Base-by-base conservation (phyloP, 1,140 invertebrate species). In the Eurytemora carolleeae region DNA sequence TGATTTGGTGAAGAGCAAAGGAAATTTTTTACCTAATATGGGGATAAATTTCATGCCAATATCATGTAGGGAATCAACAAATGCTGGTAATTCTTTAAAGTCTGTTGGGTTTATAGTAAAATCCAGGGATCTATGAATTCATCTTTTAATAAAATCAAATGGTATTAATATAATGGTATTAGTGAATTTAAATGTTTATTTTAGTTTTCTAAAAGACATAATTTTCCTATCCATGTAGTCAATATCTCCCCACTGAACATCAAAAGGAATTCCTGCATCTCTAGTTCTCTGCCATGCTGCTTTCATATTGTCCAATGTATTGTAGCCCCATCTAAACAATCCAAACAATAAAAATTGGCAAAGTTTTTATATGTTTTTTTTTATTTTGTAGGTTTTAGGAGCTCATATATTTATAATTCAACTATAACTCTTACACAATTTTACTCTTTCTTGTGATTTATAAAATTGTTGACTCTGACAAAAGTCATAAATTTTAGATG, bases 171-270 rank as follows among this genome's bases (percentile, higher is more conserved):
- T n/a, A n/a, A n/a, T n/a, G n/a, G n/a, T n/a, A n/a, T 44, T 44
- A n/a, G 31, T 12, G 31, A n/a, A 7, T 44, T 44, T 44, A 12
- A 12, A 44, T n/a, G 31, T n/a, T 44, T 7, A 12, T 44, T 44
- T n/a, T 44, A 44, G n/a, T 12, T 12, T 12, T 7, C 7, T 44
- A 44, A 44, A 44, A 44, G n/a, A 44, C 7, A 44, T 44, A 12
- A 7, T 88, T 58, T 76, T 77, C 55, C 80, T 77, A n/a, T 83
- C 74, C 88, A 93, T 93, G 69, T 93, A 92, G 73, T 94, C 89
- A 64, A 93, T 80, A 72, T 92, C 87, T 67, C 87, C 87, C 84
- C 86, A 91, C 71, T 90, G 86, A 2, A 77, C 75, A 71, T 79
- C 78, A 75, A 62, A 24, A 16, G 60, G 60, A 24, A 62, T 62